Base-by-base conservation (phyloP, 2,888 invertebrate species). In the Hyppa rectilinea region DNA sequence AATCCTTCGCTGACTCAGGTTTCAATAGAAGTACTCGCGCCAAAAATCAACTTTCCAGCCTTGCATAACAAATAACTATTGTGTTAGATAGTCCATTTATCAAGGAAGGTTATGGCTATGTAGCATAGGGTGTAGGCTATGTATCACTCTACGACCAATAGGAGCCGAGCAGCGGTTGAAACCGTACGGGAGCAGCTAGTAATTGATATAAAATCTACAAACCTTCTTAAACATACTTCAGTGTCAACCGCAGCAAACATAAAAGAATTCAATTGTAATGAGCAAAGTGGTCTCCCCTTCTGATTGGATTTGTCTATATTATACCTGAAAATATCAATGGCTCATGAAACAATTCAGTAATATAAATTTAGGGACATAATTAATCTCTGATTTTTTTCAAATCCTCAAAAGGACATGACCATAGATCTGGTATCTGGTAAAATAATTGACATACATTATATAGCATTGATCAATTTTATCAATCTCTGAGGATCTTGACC, bases 231-330 rank as follows among this genome's bases (percentile, higher is more conserved):
- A 90, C 99, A 99, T 0, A 98, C 97, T 82, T 97, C 97, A 4
- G 98, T 97, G 91, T 98, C 97, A 1, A 98, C 97, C 2, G 99
- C 98, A 2, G 98, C 99, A 92, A 97, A 97, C 99, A 99, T 99
- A 86, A 98, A 98, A 0, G 98, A 97, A 79, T 97, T 97, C 85
- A 99, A 96, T 92, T 99, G 98, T 2, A 99, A 94, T n/a, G 99
- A 97, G 91, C 99, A 99, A 49, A 99, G 93, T 1, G 99, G 97
- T 80, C 97, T 96, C 26, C 96, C 93, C 12, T 92, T 92, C 87
- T 98, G 98, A 61, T 96, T 96, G 6, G 96, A 94, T 83, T 95
- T 96, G 75, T 97, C 96, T 64, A 96, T 96, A 29, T 99, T 99
- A 88, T 97, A 98, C 67, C 96, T 96, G 82, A 87, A 90, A 91